Evolutionary conservation across 2,888 invertebrate species (phyloP).

Genomic region (Cantharis rufa): DNA sequence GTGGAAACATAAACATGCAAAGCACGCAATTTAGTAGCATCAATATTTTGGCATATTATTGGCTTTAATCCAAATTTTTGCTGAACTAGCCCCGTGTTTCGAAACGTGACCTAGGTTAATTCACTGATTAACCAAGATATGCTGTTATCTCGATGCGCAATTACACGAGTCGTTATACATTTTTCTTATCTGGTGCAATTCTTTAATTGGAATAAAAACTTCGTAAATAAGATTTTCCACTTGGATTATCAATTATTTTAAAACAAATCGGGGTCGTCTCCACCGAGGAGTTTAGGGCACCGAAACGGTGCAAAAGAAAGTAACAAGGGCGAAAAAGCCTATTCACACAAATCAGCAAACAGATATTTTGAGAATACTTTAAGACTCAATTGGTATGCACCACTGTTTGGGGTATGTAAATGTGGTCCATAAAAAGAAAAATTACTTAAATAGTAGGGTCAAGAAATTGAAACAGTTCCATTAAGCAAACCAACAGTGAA

Average conservation of each 20-base stretch:
- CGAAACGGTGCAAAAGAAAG: neutral
- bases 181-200: neutral
- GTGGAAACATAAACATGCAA: conserved; percentile 22
- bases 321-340: neutral
- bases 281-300: neutral
- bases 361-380: neutral
- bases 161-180: conserved; percentile 50
- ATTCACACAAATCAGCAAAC: neutral
- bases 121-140: conserved; percentile 32
- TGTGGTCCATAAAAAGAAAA: neutral
- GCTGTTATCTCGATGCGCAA: conserved; percentile 52
- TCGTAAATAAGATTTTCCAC: neutral
- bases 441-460: neutral
- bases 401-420: neutral
- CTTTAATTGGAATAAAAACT: neutral
- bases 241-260: neutral
- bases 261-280: neutral
- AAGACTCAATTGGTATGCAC: neutral
- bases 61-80: conserved; percentile 36
- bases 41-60: conserved; percentile 35
- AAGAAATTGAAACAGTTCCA: neutral
- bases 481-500: neutral
- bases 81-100: conserved; percentile 5
- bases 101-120: conserved; percentile 22
- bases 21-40: conserved; percentile 33